Evolutionary conservation across 2,113 vertebrate species (phyloP).

Genomic region (Orientallactaga bullata): DNA sequence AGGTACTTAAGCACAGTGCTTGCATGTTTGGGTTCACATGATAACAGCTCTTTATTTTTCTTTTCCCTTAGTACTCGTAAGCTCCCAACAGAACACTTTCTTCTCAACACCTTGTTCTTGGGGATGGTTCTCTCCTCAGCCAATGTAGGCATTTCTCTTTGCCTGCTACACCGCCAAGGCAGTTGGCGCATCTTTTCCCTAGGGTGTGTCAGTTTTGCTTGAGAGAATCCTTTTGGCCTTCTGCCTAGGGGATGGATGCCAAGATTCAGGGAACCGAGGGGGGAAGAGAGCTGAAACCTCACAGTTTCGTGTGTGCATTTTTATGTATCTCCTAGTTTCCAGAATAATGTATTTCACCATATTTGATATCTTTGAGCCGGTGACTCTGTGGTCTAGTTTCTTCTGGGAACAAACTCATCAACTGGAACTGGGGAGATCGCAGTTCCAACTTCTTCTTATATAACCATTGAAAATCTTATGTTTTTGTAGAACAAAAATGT

Average conservation of each 20-base stretch:
- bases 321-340: not conserved
- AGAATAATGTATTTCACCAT: not conserved
- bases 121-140: not conserved
- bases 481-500: not conserved
- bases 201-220: not conserved
- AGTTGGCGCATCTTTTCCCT: not conserved
- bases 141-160: not conserved
- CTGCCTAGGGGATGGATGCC: not conserved
- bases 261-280: not conserved
- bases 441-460: not conserved
- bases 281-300: not conserved
- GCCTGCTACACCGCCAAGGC: not conserved
- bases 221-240: conserved; percentile 20
- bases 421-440: not conserved
- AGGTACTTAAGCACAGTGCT: not conserved
- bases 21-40: not conserved
- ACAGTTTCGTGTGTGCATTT: not conserved
- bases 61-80: not conserved
- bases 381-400: not conserved
- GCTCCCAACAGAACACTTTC: not conserved
- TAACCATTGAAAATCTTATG: not conserved
- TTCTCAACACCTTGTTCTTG: not conserved
- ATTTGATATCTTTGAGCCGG: not conserved
- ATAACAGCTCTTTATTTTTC: not conserved
- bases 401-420: not conserved